Percentiles rank a stretch among this genome's conserved stretches.
Conservation (phyloP, 1,140 invertebrate genomes). For the Oncopodura yosiiana region DNA sequence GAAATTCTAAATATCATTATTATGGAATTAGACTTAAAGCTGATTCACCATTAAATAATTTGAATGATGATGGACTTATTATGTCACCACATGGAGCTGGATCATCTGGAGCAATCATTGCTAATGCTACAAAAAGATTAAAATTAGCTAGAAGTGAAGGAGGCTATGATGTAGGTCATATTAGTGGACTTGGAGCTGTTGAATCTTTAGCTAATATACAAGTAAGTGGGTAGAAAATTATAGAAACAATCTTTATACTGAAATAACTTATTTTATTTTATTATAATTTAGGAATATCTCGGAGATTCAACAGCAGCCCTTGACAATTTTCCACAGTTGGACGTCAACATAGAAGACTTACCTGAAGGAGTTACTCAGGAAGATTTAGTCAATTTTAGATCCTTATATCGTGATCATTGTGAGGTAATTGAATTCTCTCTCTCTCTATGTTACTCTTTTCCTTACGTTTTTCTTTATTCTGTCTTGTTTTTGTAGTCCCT, state of each 20-base stretch:
- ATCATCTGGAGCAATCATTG: too few relatives aligned
- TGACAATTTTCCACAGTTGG: slow-evolving; percentile 70
- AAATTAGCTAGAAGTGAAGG: too few relatives aligned
- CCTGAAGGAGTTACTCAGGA: slow-evolving; percentile 45
- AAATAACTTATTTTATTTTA: neutral
- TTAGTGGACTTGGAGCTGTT: neutral
- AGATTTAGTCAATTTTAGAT: slow-evolving; percentile 66
- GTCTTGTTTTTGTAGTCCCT: slow-evolving; percentile 62
- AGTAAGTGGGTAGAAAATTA: neutral
- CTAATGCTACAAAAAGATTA: too few relatives aligned
- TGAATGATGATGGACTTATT: slow-evolving; percentile 46
- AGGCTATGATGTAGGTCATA: neutral
- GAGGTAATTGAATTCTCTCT: too few relatives aligned
- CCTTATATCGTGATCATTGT: slow-evolving; percentile 81
- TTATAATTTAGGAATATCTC: slow-evolving; percentile 55
- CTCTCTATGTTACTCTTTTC: too few relatives aligned
- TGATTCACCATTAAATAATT: slow-evolving; percentile 60
- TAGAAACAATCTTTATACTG: slow-evolving; percentile 31
- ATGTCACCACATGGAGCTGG: neutral
- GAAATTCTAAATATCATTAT: slow-evolving; percentile 99
- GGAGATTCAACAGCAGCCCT: slow-evolving; percentile 68
- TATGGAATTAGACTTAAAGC: slow-evolving; percentile 97
- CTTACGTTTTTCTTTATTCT: too few relatives aligned
- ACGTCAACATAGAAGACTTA: slow-evolving; percentile 60
- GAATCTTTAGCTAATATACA: neutral